Conservation (phyloP, 2,888 invertebrate genomes). For the Aphrophora alni region DNA sequence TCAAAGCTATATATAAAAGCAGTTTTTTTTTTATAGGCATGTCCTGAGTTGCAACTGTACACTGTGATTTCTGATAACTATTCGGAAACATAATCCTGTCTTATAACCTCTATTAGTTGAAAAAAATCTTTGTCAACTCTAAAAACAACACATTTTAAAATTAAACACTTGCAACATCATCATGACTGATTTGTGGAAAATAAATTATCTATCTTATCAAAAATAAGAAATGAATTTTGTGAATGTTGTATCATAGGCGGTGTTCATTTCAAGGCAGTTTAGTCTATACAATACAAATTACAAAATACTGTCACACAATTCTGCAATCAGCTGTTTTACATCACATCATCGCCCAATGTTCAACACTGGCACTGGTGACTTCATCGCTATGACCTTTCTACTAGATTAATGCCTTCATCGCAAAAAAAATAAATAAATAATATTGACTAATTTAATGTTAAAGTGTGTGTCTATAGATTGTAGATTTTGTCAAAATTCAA, state of each 20-base stretch:
- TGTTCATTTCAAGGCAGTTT: background rate
- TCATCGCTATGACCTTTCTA: background rate
- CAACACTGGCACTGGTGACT: background rate
- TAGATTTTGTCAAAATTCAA: too few relatives aligned
- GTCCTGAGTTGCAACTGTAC: conserved; percentile 22
- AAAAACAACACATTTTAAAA: too few relatives aligned
- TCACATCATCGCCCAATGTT: background rate
- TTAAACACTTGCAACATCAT: background rate
- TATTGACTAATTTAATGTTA: too few relatives aligned
- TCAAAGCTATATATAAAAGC: conserved; percentile 35
- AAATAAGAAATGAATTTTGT: background rate
- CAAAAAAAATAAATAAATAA: too few relatives aligned
- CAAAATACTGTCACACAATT: background rate
- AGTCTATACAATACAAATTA: background rate
- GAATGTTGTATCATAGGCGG: background rate
- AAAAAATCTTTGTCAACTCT: too few relatives aligned
- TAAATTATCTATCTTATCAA: background rate
- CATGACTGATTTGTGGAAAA: background rate
- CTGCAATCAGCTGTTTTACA: background rate
- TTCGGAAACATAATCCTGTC: background rate
- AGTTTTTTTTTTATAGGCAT: conserved; percentile 43
- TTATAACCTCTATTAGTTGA: background rate
- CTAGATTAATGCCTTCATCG: too few relatives aligned
- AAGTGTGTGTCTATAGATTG: too few relatives aligned
- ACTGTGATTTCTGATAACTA: background rate